Evolutionary conservation across 2,113 vertebrate species (phyloP).

Genomic region (Equus przewalskii): DNA sequence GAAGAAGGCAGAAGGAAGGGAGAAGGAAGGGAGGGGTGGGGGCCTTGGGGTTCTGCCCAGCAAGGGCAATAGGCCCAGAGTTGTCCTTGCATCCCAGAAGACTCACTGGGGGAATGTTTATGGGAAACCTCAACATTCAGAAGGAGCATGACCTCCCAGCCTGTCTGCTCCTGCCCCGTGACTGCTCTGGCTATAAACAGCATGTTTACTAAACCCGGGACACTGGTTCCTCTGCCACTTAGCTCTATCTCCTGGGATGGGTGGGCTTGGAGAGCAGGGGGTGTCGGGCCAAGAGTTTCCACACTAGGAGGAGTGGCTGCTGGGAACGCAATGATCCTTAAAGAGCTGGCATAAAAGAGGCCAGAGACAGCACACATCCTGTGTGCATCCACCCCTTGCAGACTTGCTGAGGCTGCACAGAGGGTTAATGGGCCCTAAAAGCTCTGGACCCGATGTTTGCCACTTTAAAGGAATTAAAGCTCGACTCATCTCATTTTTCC

Average conservation of each 20-base stretch:
- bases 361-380: background rate
- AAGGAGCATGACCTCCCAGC: conserved; percentile 52
- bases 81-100: background rate
- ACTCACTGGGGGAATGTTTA: conserved; percentile 28
- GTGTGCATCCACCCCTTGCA: too few species aligned
- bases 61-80: background rate
- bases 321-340: background rate
- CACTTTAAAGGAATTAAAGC: conserved; percentile 20
- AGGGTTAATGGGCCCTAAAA: background rate
- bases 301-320: background rate
- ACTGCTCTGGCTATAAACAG: conserved; percentile 67
- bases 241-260: conserved; percentile 5
- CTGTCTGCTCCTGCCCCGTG: conserved; percentile 51
- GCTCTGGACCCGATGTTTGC: background rate
- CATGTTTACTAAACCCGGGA: conserved; percentile 70
- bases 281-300: conserved; percentile 39
- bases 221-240: background rate
- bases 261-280: background rate
- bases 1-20: too few species aligned
- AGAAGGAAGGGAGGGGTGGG: background rate
- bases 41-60: background rate
- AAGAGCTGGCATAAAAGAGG: background rate
- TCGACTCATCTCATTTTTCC: conserved; percentile 57
- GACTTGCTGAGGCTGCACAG: background rate
- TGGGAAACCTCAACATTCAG: background rate